Base-by-base conservation (phyloP, 2,888 invertebrate species). In the Lepidonotus clava region DNA sequence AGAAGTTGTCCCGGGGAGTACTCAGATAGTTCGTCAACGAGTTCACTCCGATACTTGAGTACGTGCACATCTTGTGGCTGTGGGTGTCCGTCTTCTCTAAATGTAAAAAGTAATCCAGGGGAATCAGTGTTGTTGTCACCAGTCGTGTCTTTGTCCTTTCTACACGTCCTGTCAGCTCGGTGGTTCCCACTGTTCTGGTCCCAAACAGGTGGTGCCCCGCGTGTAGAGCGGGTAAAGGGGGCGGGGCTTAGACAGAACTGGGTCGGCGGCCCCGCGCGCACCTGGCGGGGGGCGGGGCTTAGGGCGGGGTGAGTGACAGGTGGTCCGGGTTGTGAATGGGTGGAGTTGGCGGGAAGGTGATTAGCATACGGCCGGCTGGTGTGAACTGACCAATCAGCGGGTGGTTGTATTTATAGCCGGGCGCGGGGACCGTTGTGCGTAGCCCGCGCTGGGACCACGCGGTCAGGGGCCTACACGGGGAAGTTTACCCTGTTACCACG, bases 321-420 rank as follows among this genome's bases (percentile, higher is more conserved):
- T 6, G 36, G 2, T 34, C 34, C n/a, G n/a, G 38, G 34, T 11
- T 21, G 38, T 71, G 71, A 71, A 71, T 36, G 71, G 71, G 24
- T 38, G 0, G 14, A 34, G 34, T 34, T 61, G 8, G 71, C 36
- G 38, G 36, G 71, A 71, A 32, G n/a, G 36, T 71, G 36, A 71
- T 71, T 71, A 71, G 18, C 38, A 71, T 71, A 38, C 71, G 36
- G 36, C 36, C 36, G 71, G 14, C 14, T 1, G 1, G 14, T 0
- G 38, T 71, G n/a, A 71, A 71, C 38, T 71, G 38, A 71, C 71
- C 71, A 71, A 71, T 71, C 71, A 71, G 71, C 71, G 34, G 28
- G 11, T 38, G 38, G 66, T 21, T 5, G 34, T 71, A 71, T 71
- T 71, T 71, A 36, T 71, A 36, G 71, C 14, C 5, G 6, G 32